phyloP scores from a whole-genome alignment of 2,888 invertebrate species.

The Heliconius hortense region DNA sequence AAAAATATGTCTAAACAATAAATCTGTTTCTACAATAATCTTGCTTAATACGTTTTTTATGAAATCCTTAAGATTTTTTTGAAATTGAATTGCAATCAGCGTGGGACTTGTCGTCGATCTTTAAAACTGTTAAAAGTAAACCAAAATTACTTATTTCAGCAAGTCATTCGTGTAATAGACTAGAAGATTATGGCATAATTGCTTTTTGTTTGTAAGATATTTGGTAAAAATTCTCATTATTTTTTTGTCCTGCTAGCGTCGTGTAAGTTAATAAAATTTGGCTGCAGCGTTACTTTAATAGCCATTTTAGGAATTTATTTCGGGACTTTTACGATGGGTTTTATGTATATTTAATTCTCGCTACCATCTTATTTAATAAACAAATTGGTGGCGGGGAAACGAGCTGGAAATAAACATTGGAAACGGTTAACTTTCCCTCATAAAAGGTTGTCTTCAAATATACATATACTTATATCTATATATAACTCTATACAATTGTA shows the following conservation, averaged over 20 bases:
- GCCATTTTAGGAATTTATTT: conserved; percentile 20
- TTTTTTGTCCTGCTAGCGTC: not conserved
- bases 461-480: not conserved
- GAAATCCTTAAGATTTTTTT: conserved; percentile 1
- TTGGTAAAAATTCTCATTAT: not conserved
- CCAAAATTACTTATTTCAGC: conserved; percentile 33
- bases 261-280: conserved; percentile 17
- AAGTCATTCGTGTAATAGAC: conserved; percentile 59
- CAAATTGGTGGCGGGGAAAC: not conserved
- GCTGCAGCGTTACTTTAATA: conserved; percentile 14
- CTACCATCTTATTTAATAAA: conserved; percentile 22
- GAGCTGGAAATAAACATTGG: not conserved
- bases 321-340: conserved; percentile 15
- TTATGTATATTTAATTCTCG: conserved; percentile 14
- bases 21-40: not conserved
- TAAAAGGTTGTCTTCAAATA: not conserved
- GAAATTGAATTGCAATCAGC: conserved; percentile 21
- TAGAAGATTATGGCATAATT: conserved; percentile 46
- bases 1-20: not conserved
- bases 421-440: not conserved
- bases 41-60: conserved; percentile 1
- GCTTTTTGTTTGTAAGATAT: conserved; percentile 26
- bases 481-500: not conserved
- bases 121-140: conserved; percentile 23
- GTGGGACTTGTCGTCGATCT: conserved; percentile 34